Evolutionary conservation across 1,140 invertebrate species (phyloP).

Genomic region (Pseudachorutes palmiensis): DNA sequence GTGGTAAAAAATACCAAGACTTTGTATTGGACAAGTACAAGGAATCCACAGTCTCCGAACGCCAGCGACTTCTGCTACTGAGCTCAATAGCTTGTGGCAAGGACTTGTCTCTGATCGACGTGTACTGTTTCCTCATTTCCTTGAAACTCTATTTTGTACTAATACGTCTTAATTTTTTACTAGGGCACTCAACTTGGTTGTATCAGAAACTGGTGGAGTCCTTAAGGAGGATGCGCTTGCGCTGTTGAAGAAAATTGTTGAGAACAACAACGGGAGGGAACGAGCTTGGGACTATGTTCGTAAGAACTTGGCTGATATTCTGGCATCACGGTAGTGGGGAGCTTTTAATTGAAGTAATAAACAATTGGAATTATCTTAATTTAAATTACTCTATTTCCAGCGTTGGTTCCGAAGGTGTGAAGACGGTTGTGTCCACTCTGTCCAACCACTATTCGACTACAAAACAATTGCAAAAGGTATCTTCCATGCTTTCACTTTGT

Average conservation of each 20-base stretch:
- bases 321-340: background rate
- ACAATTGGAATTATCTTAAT: background rate
- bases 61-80: slow-evolving; percentile 7
- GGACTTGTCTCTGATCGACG: background rate
- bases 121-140: background rate
- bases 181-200: background rate
- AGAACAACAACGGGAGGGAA: background rate
- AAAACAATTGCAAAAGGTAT: background rate
- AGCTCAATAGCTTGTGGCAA: slow-evolving; percentile 11
- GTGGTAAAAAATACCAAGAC: background rate
- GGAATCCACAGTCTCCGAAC: background rate
- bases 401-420: background rate
- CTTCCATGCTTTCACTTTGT: no score
- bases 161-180: background rate
- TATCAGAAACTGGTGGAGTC: background rate
- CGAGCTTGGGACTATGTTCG: background rate
- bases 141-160: background rate
- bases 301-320: background rate
- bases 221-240: background rate
- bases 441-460: background rate
- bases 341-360: background rate
- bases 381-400: background rate
- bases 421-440: no score
- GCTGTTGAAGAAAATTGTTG: background rate
- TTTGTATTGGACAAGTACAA: slow-evolving; percentile 4